phyloP scores from a whole-genome alignment of 2,797 vertebrate genomes.

The Acanthiza pusilla region DNA sequence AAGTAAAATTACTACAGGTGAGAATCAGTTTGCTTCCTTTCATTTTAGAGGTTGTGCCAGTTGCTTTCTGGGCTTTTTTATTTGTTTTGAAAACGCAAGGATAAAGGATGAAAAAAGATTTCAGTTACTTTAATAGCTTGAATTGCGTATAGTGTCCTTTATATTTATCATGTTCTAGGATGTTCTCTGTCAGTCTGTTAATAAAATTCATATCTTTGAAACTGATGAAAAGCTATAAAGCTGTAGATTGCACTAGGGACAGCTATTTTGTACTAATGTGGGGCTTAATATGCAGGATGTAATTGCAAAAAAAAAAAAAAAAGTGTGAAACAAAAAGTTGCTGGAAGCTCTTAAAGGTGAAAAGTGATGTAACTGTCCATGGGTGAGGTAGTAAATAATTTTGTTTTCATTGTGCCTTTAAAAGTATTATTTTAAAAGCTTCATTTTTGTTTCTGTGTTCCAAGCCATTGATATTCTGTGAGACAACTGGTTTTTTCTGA shows the following conservation, averaged over 20 bases:
- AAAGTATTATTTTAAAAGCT: background rate
- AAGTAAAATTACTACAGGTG: background rate
- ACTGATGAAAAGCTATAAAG: background rate
- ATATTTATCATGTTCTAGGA: background rate
- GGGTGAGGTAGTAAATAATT: background rate
- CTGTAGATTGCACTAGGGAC: background rate
- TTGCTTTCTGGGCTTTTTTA: background rate
- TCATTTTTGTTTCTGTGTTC: background rate
- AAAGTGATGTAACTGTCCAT: background rate
- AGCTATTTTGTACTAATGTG: background rate
- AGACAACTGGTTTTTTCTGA: background rate
- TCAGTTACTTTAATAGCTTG: background rate
- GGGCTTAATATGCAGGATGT: background rate
- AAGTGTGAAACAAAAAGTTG: background rate
- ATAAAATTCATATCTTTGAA: background rate
- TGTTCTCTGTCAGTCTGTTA: background rate
- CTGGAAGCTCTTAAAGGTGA: background rate
- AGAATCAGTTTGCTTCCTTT: background rate
- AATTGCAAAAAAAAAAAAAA: background rate
- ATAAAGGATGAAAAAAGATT: background rate
- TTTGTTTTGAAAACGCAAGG: background rate
- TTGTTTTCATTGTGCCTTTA: background rate
- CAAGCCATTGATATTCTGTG: background rate
- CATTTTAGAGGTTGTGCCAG: background rate
- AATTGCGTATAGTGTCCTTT: background rate